Conservation (phyloP, 2,797 vertebrate species). For the Channallabes apus region DNA sequence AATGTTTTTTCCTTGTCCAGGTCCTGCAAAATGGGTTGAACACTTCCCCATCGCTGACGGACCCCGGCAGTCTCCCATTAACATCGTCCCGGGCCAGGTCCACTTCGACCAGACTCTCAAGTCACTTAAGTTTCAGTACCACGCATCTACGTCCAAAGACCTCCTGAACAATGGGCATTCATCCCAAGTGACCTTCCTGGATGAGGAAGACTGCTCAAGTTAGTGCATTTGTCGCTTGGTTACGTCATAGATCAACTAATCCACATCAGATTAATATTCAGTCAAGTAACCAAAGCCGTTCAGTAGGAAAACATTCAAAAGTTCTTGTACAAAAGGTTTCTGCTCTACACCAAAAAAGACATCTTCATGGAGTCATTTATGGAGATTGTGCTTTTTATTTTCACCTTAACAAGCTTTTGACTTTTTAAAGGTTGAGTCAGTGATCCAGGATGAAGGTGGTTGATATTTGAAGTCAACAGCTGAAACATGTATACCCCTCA, state of each 20-base stretch:
- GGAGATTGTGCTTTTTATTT: background rate
- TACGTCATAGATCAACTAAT: background rate
- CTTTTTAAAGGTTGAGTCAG: background rate
- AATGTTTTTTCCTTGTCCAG: constrained; percentile 64
- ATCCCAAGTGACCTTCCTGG: constrained; percentile 88
- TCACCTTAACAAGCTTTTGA: background rate
- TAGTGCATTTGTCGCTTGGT: constrained; percentile 57
- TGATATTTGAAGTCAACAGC: no score
- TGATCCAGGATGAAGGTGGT: no score
- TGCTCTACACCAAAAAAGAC: background rate
- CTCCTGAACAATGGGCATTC: constrained; percentile 92
- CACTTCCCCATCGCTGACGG: constrained; percentile 84
- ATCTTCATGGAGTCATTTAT: background rate
- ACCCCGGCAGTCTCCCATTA: constrained; percentile 89
- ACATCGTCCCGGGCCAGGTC: constrained; percentile 83
- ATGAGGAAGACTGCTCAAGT: constrained; percentile 87
- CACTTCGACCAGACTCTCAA: constrained; percentile 79
- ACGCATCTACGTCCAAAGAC: constrained; percentile 77
- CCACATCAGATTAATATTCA: background rate
- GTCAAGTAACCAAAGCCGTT: background rate
- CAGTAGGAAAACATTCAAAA: background rate
- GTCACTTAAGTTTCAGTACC: constrained; percentile 80
- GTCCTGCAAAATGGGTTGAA: constrained; percentile 83
- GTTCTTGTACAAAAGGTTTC: background rate
- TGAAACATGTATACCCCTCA: no score